Evolutionary conservation across 92 coral and sea anemone genomes (phyloP).

Genomic region (Desmophyllum pertusum): DNA sequence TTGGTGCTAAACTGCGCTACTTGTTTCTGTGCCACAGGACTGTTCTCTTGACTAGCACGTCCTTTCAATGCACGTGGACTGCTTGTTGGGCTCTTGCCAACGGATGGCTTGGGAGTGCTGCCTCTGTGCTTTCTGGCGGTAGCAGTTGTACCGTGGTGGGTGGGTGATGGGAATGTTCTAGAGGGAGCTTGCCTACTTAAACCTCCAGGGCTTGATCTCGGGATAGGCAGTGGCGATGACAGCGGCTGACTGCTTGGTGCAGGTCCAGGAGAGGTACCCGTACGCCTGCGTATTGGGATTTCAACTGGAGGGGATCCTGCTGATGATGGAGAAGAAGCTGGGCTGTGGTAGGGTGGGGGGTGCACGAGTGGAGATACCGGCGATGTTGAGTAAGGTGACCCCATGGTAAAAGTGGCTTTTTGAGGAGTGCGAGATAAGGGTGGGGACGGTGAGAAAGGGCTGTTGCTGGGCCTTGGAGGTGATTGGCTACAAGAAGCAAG

Average conservation of each 20-base stretch:
- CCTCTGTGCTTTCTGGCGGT: slow-evolving; percentile 1
- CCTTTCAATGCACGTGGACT: neutral
- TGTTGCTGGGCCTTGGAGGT: slow-evolving; percentile 62
- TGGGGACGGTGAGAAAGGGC: slow-evolving; percentile 63
- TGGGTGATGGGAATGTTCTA: slow-evolving; percentile 26
- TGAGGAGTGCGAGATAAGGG: slow-evolving; percentile 67
- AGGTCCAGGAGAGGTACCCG: slow-evolving; percentile 52
- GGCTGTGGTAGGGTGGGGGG: slow-evolving; percentile 56
- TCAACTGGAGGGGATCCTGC: slow-evolving; percentile 55
- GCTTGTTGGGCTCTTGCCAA: slow-evolving; percentile 3
- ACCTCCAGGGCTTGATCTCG: slow-evolving; percentile 36
- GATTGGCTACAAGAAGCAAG: slow-evolving; percentile 65
- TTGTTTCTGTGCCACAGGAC: slow-evolving; percentile 15
- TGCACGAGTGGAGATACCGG: slow-evolving; percentile 68
- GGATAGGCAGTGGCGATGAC: slow-evolving; percentile 64
- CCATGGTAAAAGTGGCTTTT: slow-evolving; percentile 88
- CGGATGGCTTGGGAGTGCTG: slow-evolving; percentile 2
- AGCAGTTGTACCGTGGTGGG: neutral
- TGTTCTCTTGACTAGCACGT: slow-evolving; percentile 9
- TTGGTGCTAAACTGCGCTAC: neutral
- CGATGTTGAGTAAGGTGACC: slow-evolving; percentile 69
- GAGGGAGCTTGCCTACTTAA: slow-evolving; percentile 1
- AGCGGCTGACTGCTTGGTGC: slow-evolving; percentile 50
- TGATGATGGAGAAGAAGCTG: slow-evolving; percentile 49
- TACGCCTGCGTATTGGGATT: slow-evolving; percentile 39